Percentiles rank a stretch among this genome's conserved stretches.
phyloP scores from a whole-genome alignment of 1,140 invertebrate genomes.

The Drosophila ficusphila region DNA sequence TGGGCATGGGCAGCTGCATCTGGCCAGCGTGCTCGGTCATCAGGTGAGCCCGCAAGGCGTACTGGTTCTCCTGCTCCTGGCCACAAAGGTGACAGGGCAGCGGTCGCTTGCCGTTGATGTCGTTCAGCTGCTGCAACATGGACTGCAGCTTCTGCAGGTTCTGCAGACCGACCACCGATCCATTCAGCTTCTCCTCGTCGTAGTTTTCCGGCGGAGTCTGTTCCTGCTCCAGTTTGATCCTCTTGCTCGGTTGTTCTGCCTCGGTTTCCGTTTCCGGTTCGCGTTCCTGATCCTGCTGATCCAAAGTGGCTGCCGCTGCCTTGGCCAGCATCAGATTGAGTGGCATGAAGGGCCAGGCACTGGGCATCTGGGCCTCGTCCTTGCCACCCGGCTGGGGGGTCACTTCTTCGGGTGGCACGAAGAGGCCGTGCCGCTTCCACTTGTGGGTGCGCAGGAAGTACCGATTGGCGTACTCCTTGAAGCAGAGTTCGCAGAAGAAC shows the following conservation, averaged over 20 bases:
- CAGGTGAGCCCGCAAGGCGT: conserved; percentile 87
- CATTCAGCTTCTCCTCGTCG: conserved; percentile 43
- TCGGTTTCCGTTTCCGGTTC: conserved; percentile 17
- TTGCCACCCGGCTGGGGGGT: conserved; percentile 31
- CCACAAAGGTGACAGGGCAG: conserved; percentile 87
- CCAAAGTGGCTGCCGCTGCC: conserved; percentile 46
- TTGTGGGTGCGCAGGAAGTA: conserved; percentile 97
- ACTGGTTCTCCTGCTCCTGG: conserved; percentile 87
- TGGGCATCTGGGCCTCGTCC: conserved; percentile 73
- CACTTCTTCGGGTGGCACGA: conserved; percentile 85
- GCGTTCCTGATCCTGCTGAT: conserved; percentile 33
- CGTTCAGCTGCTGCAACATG: conserved; percentile 95
- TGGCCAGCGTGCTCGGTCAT: conserved; percentile 86
- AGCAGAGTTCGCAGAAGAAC: conserved; percentile 96
- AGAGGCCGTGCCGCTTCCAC: conserved; percentile 91
- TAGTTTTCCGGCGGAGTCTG: conserved; percentile 16
- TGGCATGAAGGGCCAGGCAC: conserved; percentile 85
- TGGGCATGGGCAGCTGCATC: conserved; percentile 46
- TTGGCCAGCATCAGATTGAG: conserved; percentile 87
- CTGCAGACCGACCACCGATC: conserved; percentile 65
- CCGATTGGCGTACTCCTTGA: conserved; percentile 97
- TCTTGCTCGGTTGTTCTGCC: conserved; percentile 54
- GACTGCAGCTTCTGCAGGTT: conserved; percentile 95
- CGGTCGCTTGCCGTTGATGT: conserved; percentile 87
- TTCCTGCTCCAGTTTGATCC: conserved; percentile 70